A percentile compares a stretch with the other conserved stretches of the same genome.
Evolutionary conservation across 2,113 vertebrate genomes (phyloP).

Genomic region (Gobiocypris rarus): DNA sequence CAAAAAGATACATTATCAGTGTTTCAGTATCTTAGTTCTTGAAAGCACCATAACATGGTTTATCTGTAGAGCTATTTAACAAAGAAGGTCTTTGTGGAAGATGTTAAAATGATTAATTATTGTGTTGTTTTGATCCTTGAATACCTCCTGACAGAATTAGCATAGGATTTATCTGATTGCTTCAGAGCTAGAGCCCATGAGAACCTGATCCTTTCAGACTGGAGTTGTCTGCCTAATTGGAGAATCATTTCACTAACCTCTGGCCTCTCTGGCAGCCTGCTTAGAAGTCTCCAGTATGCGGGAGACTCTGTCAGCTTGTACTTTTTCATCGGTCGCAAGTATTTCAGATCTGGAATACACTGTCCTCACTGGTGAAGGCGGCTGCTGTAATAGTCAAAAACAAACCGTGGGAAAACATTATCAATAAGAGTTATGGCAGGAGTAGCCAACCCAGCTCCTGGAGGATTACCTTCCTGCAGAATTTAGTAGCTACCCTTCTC

Average conservation of each 20-base stretch:
- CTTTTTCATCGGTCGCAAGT: constrained; percentile 72
- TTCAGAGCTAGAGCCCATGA: background rate
- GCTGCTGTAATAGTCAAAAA: constrained; percentile 47
- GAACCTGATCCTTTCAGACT: background rate
- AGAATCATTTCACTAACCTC: constrained; percentile 77
- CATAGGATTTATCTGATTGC: background rate
- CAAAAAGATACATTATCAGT: background rate
- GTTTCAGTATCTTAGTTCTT: background rate
- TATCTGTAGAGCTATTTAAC: background rate
- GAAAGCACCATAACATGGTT: background rate
- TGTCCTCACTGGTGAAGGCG: constrained; percentile 62
- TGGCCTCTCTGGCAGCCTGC: constrained; percentile 64
- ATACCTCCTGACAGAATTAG: background rate
- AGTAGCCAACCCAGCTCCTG: background rate
- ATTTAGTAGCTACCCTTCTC: background rate
- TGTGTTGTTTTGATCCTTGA: background rate
- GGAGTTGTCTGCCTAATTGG: background rate
- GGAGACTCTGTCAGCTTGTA: constrained; percentile 68
- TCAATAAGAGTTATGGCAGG: background rate
- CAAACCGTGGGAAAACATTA: background rate
- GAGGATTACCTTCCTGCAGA: background rate
- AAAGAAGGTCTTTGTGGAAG: background rate
- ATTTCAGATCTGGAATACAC: constrained; percentile 81
- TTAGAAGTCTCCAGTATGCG: constrained; percentile 72
- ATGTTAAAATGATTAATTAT: background rate